Base-by-base conservation (phyloP, 2,797 vertebrate species). In the Pangasius sanitwongsei region DNA sequence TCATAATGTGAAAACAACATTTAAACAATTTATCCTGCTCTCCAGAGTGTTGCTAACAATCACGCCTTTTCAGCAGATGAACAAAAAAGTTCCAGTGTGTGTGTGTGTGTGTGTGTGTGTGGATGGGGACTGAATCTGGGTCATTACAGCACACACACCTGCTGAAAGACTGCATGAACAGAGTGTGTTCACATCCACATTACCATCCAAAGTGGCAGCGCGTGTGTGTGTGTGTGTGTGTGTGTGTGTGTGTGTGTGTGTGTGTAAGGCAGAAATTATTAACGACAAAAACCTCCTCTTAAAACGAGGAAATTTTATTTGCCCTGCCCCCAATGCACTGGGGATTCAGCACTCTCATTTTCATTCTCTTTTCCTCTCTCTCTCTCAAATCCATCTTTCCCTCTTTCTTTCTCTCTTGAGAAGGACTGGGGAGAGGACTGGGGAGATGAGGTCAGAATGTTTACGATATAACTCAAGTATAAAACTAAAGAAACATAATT, bases 261-360 rank as follows among this genome's bases (percentile, higher is more conserved):
- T 55, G 75, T 55, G 75, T 4, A 5, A 6, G 75, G 48, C 75
- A 31, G 75, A 80, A 53, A 80, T 80, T 53, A 53, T 55, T 55
- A 80, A 80, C 28, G 50, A n/a, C 31, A 53, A 55, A 78, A 78
- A 6, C 28, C 75, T 31, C n/a, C 28, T 53, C n/a, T 3, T n/a
- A 53, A 55, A 48, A 78, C n/a, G 15, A 80, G 75, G 31, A 80
- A 80, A 80, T 80, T 65, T 61, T 61, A n/a, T 65, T 48, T 65
- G 3, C 61, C 61, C 61, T n/a, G 41, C 82, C 61, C 82, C 55
- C 75, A 80, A 80, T 80, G 75, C 75, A 80, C 75, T 9, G 7
- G 48, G 50, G 75, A 78, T 31, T 78, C 48, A n/a, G 25, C 74
- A 28, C 74, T 75, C 74, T 75, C 11, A 28, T 50, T 28, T 50